Base-by-base conservation (phyloP, 2,888 invertebrate genomes). In the Bruchidius siliquastri region DNA sequence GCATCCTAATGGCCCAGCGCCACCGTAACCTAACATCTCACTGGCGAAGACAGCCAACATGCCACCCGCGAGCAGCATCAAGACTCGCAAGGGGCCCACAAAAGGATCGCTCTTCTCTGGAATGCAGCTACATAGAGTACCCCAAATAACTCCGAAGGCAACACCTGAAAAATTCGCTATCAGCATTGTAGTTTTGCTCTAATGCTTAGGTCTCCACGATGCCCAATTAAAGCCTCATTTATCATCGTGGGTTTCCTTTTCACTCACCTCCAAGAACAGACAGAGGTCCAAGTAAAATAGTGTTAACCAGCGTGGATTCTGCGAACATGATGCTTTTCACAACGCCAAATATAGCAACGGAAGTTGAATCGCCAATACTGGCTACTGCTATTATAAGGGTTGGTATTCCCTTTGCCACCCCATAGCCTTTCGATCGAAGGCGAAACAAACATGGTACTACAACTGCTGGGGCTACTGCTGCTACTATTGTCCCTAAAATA, bases 381-480 rank as follows among this genome's bases (percentile, higher is more conserved):
- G 98, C 93, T 0, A 98, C 94, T 0, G 98, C 98, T 68, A 98
- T 94, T 74, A 98, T 95, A 71, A 99, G 89, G 0, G 98, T 98
- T 0, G 98, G 97, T 72, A 99, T 96, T 20, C 98, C 98, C 88
- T 97, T 96, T 70, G 94, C 94, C 0, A 96, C 93, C 0, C 98
- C 98, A 83, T 96, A 96, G 20, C 96, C 96, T 84, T 94, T 93
- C 74, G 91, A 91, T 20, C 97, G 91, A 22, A 98, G 89, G 26
- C 94, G 90, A 85, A 98, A 93, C 76, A 98, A 90, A 79, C 96
- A 95, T 0, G 98, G 98, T 20, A 99, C 98, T 8, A 98, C 94
- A 22, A 99, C 98, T 1, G 98, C 98, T 0, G 98, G 98, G 0
- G 97, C 96, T 0, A 98, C 98, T 0, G 98, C 98, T 0, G 96